Evolutionary conservation across 2,113 vertebrate genomes (phyloP).

Genomic region (Pygathrix nemaeus): DNA sequence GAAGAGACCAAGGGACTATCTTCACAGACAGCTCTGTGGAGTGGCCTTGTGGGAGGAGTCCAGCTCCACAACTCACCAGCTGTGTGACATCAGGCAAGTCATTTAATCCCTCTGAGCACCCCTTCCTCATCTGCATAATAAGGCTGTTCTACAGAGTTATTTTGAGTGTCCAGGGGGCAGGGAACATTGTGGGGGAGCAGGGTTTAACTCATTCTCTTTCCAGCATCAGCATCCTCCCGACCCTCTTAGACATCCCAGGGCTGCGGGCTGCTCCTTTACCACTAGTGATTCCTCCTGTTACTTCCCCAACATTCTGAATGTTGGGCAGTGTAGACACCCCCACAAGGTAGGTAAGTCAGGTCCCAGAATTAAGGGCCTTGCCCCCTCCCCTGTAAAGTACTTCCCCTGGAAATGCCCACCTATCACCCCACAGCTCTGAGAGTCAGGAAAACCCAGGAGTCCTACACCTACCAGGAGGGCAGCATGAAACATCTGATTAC

Average conservation of each 20-base stretch:
- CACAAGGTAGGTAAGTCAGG: neutral
- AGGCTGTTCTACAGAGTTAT: neutral
- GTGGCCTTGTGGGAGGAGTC: neutral
- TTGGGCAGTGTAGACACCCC: neutral
- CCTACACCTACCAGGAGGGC: slow-evolving; percentile 17
- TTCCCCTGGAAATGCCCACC: neutral
- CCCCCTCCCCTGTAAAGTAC: neutral
- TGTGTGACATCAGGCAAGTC: neutral
- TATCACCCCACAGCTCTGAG: neutral
- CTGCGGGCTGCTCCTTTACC: neutral
- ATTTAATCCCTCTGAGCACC: neutral
- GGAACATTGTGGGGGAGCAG: neutral
- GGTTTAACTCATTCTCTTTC: neutral
- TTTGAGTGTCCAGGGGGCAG: neutral
- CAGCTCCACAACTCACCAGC: neutral
- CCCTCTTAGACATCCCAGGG: neutral
- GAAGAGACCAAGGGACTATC: neutral
- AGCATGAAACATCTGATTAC: slow-evolving; percentile 39
- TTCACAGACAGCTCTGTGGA: neutral
- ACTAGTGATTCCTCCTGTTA: neutral
- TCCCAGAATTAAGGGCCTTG: neutral
- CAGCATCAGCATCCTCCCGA: neutral
- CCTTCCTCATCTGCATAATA: neutral
- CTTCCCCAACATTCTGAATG: neutral
- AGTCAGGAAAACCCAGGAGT: slow-evolving; percentile 59